A percentile compares a stretch with the other conserved stretches of the same genome.
Conservation (phyloP, 2,888 invertebrate genomes). For the Callosobruchus maculatus region DNA sequence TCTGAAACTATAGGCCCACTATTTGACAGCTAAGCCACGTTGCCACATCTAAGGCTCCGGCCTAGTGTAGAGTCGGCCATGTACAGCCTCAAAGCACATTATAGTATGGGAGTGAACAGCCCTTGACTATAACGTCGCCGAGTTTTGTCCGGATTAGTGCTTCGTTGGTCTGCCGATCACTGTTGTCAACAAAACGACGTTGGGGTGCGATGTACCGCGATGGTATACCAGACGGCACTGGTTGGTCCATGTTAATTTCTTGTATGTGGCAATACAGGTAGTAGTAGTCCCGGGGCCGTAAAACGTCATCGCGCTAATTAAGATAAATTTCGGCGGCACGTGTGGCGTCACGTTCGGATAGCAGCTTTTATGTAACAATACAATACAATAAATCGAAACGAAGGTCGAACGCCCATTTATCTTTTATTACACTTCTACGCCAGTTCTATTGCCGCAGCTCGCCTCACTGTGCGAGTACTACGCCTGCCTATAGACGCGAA, state of each 20-base stretch:
- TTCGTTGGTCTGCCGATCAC: too few relatives aligned
- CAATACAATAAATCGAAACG: neutral
- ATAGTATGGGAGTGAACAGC: too few relatives aligned
- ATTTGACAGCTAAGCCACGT: too few relatives aligned
- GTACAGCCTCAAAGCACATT: too few relatives aligned
- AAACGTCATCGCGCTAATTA: neutral
- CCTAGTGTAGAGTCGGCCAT: too few relatives aligned
- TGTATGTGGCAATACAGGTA: neutral
- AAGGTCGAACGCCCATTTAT: neutral
- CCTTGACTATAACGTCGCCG: too few relatives aligned
- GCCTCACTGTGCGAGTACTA: neutral
- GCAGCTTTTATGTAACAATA: neutral
- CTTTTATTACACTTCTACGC: neutral
- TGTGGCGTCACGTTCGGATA: neutral
- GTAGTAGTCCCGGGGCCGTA: neutral
- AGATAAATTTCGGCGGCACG: neutral
- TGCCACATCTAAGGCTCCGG: too few relatives aligned
- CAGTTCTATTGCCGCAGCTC: neutral
- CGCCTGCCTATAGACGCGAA: neutral
- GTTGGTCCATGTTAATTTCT: neutral
- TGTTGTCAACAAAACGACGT: too few relatives aligned
- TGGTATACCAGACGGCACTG: neutral
- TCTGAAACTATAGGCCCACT: too few relatives aligned
- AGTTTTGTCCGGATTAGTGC: too few relatives aligned
- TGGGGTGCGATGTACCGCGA: neutral